Conservation (phyloP, 2,113 vertebrate species). For the Illadopsis cleaveri region DNA sequence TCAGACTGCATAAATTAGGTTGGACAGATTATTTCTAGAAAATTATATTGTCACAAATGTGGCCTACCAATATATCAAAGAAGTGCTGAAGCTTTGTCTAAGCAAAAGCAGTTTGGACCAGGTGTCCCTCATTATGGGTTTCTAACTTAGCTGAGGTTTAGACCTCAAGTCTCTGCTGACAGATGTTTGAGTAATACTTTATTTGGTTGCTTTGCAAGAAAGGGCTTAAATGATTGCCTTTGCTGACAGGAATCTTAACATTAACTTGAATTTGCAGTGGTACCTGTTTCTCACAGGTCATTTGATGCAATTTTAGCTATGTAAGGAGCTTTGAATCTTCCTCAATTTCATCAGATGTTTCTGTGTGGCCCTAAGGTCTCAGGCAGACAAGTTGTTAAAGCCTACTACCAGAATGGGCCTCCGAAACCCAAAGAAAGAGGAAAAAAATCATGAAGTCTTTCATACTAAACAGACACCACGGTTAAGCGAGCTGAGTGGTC, state of each 20-base stretch:
- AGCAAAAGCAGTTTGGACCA: slow-evolving; percentile 5
- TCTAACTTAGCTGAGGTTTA: not conserved
- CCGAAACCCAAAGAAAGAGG: not conserved
- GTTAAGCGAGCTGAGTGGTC: not conserved
- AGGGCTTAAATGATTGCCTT: not conserved
- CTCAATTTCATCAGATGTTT: not conserved
- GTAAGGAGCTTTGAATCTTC: not conserved
- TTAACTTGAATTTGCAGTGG: not conserved
- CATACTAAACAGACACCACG: not conserved
- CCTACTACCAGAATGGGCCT: not conserved
- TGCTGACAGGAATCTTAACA: slow-evolving; percentile 34
- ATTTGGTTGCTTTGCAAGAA: slow-evolving; percentile 9
- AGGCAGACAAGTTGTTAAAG: not conserved
- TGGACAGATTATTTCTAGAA: not conserved
- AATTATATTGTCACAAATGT: not conserved
- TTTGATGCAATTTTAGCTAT: not conserved
- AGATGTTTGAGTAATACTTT: slow-evolving; percentile 32
- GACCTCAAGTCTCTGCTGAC: slow-evolving; percentile 15
- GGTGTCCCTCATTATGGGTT: slow-evolving; percentile 24
- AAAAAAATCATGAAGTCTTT: not conserved
- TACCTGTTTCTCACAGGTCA: slow-evolving; percentile 8
- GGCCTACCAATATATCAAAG: not conserved
- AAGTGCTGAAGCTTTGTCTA: not conserved
- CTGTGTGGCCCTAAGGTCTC: not conserved
- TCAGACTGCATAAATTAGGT: not conserved